Evolutionary conservation across 2,888 invertebrate species (phyloP), one percentile per base, ranked within the genome.

Genomic region (Unio delphinus): DNA sequence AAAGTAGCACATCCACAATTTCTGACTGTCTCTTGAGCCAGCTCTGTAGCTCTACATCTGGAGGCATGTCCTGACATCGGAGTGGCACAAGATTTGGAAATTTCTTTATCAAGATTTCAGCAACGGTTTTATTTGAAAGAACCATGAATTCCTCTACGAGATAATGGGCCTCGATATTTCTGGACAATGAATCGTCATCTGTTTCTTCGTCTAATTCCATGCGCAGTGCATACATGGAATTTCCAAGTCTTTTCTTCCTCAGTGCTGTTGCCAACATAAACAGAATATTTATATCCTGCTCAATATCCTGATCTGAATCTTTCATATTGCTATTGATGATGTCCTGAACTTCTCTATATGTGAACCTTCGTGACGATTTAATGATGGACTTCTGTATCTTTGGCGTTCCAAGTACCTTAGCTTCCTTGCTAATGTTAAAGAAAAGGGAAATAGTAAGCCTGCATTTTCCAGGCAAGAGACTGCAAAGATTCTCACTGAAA

Each of bases 101-200:
- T 18, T 17, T 58, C n/a, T 30, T n/a, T n/a, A 72, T n/a, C 17
- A 80, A 55, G 56, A 34, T 23, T 64, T 64, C 26, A 4, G 74
- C 80, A 34, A 76, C 60, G 15, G 30, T 60, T 23, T 59, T 61
- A 57, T 80, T 80, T 5, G 75, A 66, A 23, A 75, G 60, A 28
- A 78, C 76, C 74, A 78, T 76, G 20, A 71, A 73, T 65, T 80
- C 78, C 65, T 78, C 78, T 1, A 80, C 76, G 5, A 80, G 65
- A 20, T 65, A 58, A 63, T 80, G 79, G 34, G 78, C 75, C 45
- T 80, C 68, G 8, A 55, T 20, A 17, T 57, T 61, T 20, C 66
- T 60, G 11, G 18, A 23, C 45, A 65, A 64, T 23, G 75, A 65
- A 1, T 68, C 65, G 55, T 66, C 66, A 23, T 61, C 34, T 20